These are phyloP conservation scores for Lagopus muta DNA, from an alignment of 2,113 vertebrate species.

Conservation along the genomic window DNA sequence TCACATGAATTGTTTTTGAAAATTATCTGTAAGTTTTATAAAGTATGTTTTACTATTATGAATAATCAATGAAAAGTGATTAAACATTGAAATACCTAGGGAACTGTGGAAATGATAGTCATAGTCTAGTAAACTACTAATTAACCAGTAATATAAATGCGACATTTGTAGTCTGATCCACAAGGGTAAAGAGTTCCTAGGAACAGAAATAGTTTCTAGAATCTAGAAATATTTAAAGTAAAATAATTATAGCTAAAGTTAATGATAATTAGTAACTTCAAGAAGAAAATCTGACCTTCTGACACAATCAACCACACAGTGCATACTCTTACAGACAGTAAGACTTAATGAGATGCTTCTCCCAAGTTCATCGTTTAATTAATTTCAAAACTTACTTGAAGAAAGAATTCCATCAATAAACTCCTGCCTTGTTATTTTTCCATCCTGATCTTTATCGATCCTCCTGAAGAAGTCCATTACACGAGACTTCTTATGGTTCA, in stretches of 20 bases:
- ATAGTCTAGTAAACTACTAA: background rate
- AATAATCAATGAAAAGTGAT: background rate
- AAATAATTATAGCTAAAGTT: background rate
- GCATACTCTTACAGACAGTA: background rate
- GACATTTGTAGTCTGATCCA: background rate
- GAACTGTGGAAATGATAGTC: background rate
- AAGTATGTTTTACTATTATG: background rate
- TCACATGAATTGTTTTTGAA: background rate
- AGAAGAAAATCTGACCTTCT: background rate
- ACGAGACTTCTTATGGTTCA: slow-evolving; percentile 99
- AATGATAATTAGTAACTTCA: background rate
- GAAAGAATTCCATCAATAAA: slow-evolving; percentile 98
- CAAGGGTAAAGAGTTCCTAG: background rate
- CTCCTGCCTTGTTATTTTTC: slow-evolving; percentile 97
- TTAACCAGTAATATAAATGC: background rate
- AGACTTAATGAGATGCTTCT: background rate
- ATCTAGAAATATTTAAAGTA: background rate
- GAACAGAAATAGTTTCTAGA: background rate
- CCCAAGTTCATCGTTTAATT: background rate
- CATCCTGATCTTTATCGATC: slow-evolving; percentile 98
- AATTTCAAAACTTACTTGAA: slow-evolving; percentile 87
- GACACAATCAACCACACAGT: background rate
- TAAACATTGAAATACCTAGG: background rate
- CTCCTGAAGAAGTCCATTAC: slow-evolving; percentile 99
- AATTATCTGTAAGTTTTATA: background rate